A percentile compares a stretch with the other conserved stretches of the same genome.
Evolutionary conservation across 2,888 invertebrate species (phyloP).

Genomic region (Empis livida): DNA sequence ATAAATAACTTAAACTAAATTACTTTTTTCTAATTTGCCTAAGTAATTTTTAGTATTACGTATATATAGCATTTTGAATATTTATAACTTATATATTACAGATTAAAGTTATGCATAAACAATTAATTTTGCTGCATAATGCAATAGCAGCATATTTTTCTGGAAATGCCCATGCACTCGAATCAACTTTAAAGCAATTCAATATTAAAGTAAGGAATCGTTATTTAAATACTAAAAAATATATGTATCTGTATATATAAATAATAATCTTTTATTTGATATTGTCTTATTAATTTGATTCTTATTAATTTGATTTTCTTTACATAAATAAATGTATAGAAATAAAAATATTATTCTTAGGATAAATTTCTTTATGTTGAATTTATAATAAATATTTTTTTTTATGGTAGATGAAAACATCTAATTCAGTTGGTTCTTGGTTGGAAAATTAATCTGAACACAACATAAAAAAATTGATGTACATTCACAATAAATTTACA

Average conservation of each 20-base stretch:
- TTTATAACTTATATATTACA: conserved; percentile 40
- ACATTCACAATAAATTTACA: too few relatives aligned
- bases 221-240: too few relatives aligned
- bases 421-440: conserved; percentile 70
- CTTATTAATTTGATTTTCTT: not conserved
- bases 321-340: not conserved
- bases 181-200: conserved; percentile 89
- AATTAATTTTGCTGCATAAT: conserved; percentile 88
- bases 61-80: too few relatives aligned
- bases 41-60: not conserved
- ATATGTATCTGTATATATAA: not conserved
- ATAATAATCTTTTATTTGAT: not conserved
- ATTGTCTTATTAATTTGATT: not conserved
- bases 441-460: conserved; percentile 51
- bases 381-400: not conserved
- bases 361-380: not conserved
- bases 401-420: conserved; percentile 43
- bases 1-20: too few relatives aligned
- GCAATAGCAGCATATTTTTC: conserved; percentile 95
- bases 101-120: conserved; percentile 99
- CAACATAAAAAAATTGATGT: too few relatives aligned
- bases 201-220: conserved; percentile 68
- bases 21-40: not conserved
- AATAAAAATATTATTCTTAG: not conserved
- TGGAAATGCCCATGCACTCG: conserved; percentile 86